Conservation (phyloP, 2,113 vertebrate genomes). For the Pangasianodon hypophthalmus region DNA sequence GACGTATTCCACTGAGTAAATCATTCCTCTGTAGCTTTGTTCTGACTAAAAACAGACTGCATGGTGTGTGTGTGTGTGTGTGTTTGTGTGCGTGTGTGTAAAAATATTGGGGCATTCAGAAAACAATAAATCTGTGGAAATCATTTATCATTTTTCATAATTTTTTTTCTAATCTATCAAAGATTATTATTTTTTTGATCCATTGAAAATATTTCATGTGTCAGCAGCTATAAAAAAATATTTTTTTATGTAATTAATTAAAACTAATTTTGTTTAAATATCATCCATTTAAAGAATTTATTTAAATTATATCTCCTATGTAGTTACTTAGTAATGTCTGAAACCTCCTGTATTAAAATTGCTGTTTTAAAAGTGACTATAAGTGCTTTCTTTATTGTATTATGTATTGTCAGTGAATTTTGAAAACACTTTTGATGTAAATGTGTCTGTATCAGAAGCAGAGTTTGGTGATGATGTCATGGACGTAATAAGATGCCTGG, state of each 20-base stretch:
- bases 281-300: background rate
- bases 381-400: background rate
- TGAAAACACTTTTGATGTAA: background rate
- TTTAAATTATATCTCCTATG: background rate
- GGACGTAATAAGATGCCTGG: conserved; percentile 26
- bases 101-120: background rate
- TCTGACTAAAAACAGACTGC: conserved; percentile 53
- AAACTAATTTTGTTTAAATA: background rate
- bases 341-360: background rate
- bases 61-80: conserved; percentile 2
- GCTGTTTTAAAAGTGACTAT: too few relatives aligned
- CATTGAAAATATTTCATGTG: background rate
- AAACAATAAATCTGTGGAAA: background rate
- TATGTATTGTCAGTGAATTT: background rate
- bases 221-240: background rate
- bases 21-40: conserved; percentile 53
- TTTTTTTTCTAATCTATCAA: background rate
- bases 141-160: background rate
- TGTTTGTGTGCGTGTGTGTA: conserved; percentile 9
- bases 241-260: background rate
- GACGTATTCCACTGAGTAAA: conserved; percentile 60
- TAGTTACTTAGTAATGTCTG: background rate
- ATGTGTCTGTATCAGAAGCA: conserved; percentile 7
- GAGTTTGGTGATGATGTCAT: conserved; percentile 35
- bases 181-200: too few relatives aligned